phyloP scores from a whole-genome alignment of 2,888 invertebrate genomes.

The Pilophorus perplexus region DNA sequence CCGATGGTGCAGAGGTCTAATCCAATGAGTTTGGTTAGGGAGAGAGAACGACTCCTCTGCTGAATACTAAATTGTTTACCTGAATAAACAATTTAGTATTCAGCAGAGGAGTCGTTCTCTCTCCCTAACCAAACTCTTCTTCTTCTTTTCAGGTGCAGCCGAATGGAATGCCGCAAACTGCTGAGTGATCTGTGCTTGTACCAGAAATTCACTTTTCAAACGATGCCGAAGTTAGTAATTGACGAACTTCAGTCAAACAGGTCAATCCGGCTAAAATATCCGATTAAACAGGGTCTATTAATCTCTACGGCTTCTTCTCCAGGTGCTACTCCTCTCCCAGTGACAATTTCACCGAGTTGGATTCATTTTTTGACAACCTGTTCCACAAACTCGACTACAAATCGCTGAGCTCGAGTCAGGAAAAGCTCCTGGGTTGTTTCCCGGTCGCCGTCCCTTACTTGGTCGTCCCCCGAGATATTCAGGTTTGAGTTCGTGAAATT shows the following conservation, averaged over 20 bases:
- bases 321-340: constrained; percentile 25
- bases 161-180: constrained; percentile 8
- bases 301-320: neutral
- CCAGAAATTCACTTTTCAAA: constrained; percentile 60
- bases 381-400: constrained; percentile 3
- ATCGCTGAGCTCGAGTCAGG: neutral
- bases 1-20: too few species aligned
- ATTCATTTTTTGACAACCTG: constrained; percentile 14
- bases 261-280: too few species aligned
- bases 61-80: too few species aligned
- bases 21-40: too few species aligned
- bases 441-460: constrained; percentile 6
- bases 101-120: too few species aligned
- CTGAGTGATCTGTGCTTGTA: constrained; percentile 10
- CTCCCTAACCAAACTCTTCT: too few species aligned
- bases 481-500: constrained; percentile 8
- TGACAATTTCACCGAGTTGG: constrained; percentile 28
- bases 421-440: constrained; percentile 15
- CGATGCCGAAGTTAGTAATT: constrained; percentile 49
- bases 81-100: too few species aligned
- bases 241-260: neutral
- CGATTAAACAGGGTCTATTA: too few species aligned
- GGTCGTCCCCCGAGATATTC: constrained; percentile 24
- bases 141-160: constrained; percentile 12
- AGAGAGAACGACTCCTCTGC: too few species aligned